These are phyloP conservation scores for Dicyrtomina minuta DNA, from an alignment of 2,888 invertebrate species.

Conservation along the genomic window DNA sequence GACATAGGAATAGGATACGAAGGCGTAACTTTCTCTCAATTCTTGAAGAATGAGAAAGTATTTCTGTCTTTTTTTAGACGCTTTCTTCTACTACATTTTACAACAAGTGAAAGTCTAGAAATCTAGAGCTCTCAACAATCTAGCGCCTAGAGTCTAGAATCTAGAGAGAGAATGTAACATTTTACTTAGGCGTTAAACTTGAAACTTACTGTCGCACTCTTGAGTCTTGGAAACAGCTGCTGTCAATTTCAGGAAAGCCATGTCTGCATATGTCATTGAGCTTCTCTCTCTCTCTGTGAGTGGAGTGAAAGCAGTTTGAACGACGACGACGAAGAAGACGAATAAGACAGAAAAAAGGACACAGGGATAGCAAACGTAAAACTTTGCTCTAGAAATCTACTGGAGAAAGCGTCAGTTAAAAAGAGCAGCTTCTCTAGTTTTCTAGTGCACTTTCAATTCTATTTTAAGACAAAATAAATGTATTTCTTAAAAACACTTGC, in stretches of 20 bases:
- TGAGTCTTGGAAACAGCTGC: slow-evolving; percentile 19
- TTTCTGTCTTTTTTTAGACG: too few relatives aligned
- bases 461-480: too few relatives aligned
- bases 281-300: neutral
- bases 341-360: neutral
- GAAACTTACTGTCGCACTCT: too few relatives aligned
- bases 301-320: neutral
- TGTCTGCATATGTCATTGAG: slow-evolving; percentile 24
- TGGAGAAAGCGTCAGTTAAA: neutral
- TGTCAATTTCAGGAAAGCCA: slow-evolving; percentile 27
- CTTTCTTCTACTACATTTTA: too few relatives aligned
- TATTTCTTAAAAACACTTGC: too few relatives aligned
- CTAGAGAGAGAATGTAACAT: neutral
- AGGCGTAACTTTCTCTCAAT: too few relatives aligned
- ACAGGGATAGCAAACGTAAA: neutral
- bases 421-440: too few relatives aligned
- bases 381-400: neutral
- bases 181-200: too few relatives aligned
- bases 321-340: neutral
- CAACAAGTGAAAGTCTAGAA: neutral
- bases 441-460: too few relatives aligned
- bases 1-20: neutral
- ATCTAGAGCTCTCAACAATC: neutral
- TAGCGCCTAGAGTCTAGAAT: neutral
- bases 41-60: neutral